Evolutionary conservation across 2,113 vertebrate species (phyloP), one percentile per base, ranked within the genome.

Genomic region (Cryptomyrus ogoouensis): DNA sequence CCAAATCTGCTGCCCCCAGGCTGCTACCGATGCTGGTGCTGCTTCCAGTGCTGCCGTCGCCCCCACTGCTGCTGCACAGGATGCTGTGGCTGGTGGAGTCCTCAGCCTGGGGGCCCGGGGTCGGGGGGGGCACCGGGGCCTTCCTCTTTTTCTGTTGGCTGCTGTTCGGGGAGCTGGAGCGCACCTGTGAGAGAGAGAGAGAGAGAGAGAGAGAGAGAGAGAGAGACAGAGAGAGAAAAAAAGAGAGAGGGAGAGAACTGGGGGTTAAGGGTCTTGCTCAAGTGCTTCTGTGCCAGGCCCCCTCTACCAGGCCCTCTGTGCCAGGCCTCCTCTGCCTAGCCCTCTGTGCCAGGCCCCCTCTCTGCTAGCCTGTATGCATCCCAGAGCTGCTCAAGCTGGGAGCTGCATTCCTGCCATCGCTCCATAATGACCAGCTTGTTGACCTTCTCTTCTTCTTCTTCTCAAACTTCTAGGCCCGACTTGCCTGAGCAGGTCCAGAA

Each of bases 131-230:
- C 21, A 95, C 86, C 10, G 98, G 98, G 1, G 98, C 98, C 91
- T 96, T 97, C 21, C 98, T 95, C 94, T 98, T 99, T 94, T 97
- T 98, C 89, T 96, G 97, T 93, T 96, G 97, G 90, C 95, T 93
- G 90, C 96, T 94, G 0, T 93, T 94, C 42, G 96, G 94, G 3
- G 96, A 97, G 92, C 94, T 93, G 88, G 94, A 94, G 5, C 93
- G 94, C 91, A 95, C 87, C 98, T 99, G 89, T n/a, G 77, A 5
- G 90, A 89, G 49, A 27, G 24, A n/a, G 58, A n/a, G 58, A n/a
- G 56, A 9, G 19, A n/a, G 58, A 62, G 35, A 46, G n/a, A 3
- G 47, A 27, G 83, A 44, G 62, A 85, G 3, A 27, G 50, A 7
- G 0, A 62, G 1, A 62, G 24, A n/a, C n/a, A 27, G 8, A 9